These are phyloP conservation scores for Elephantulus edwardii DNA, from an alignment of 2,113 vertebrate genomes.

Conservation along the genomic window DNA sequence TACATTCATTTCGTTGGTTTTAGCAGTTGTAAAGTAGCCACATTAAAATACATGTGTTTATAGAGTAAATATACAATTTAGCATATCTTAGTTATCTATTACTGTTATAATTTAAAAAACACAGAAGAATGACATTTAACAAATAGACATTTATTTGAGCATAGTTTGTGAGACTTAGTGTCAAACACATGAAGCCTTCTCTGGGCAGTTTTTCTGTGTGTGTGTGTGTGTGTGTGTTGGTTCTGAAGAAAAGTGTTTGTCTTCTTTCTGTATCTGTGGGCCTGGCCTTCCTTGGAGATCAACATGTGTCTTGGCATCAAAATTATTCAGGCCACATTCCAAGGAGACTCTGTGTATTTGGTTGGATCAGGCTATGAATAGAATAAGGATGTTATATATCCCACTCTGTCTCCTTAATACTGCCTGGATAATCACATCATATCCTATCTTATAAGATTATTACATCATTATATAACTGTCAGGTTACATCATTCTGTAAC, in stretches of 20 bases:
- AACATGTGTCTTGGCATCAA: neutral
- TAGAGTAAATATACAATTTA: neutral
- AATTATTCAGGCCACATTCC: neutral
- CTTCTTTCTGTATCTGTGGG: neutral
- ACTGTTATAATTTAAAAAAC: neutral
- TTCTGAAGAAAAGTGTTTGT: neutral
- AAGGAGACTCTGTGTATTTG: neutral
- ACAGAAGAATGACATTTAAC: neutral
- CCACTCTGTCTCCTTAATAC: neutral
- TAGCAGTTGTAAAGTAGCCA: neutral
- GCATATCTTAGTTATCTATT: neutral
- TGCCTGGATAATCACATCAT: neutral
- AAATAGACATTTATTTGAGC: neutral
- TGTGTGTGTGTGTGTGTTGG: too few species aligned
- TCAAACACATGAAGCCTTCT: neutral
- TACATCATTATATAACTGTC: neutral
- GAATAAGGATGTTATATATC: neutral
- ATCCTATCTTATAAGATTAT: neutral
- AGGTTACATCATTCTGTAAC: neutral
- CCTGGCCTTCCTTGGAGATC: neutral
- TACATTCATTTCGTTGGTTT: neutral
- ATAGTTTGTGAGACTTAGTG: neutral
- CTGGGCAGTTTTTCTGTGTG: neutral
- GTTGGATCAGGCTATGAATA: neutral
- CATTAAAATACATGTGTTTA: neutral